Percentiles rank a stretch among this genome's conserved stretches.
phyloP scores from a whole-genome alignment of 2,797 vertebrate genomes.

The Lepus oiostolus region DNA sequence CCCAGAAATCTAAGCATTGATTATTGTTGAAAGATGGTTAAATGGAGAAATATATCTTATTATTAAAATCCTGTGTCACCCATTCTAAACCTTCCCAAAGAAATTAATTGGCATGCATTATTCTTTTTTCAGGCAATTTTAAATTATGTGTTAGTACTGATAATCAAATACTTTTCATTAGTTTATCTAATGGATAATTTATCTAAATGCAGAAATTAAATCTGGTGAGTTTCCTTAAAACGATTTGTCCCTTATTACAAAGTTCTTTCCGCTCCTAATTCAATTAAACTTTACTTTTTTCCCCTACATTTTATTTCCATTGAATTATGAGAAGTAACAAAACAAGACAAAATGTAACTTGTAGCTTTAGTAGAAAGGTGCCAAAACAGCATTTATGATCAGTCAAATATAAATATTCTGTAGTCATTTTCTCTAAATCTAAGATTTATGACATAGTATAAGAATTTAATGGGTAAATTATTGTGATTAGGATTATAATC shows the following conservation, averaged over 20 bases:
- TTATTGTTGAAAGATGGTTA: not conserved
- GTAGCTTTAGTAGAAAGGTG: slow-evolving; percentile 28
- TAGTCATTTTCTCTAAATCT: slow-evolving; percentile 47
- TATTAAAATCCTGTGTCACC: slow-evolving; percentile 42
- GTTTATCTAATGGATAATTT: slow-evolving; percentile 70
- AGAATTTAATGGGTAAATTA: slow-evolving; percentile 42
- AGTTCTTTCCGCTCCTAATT: slow-evolving; percentile 66
- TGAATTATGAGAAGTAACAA: slow-evolving; percentile 63
- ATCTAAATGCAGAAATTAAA: slow-evolving; percentile 62
- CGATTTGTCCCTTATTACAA: slow-evolving; percentile 60
- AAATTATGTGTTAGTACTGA: slow-evolving; percentile 58
- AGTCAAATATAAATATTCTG: slow-evolving; percentile 41
- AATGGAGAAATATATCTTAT: slow-evolving; percentile 30
- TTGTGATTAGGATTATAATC: slow-evolving; percentile 22
- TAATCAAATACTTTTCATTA: slow-evolving; percentile 63
- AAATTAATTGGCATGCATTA: slow-evolving; percentile 43
- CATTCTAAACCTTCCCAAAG: slow-evolving; percentile 31
- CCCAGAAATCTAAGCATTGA: not conserved
- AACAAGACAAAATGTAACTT: slow-evolving; percentile 41
- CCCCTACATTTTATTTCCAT: slow-evolving; percentile 33
- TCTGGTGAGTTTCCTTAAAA: slow-evolving; percentile 64
- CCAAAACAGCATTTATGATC: slow-evolving; percentile 8
- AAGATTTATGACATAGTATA: slow-evolving; percentile 15
- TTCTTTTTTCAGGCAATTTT: slow-evolving; percentile 64
- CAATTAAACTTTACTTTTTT: slow-evolving; percentile 57